These are phyloP conservation scores for Beris chalybata DNA, from an alignment of 2,888 invertebrate species.

Conservation along the genomic window DNA sequence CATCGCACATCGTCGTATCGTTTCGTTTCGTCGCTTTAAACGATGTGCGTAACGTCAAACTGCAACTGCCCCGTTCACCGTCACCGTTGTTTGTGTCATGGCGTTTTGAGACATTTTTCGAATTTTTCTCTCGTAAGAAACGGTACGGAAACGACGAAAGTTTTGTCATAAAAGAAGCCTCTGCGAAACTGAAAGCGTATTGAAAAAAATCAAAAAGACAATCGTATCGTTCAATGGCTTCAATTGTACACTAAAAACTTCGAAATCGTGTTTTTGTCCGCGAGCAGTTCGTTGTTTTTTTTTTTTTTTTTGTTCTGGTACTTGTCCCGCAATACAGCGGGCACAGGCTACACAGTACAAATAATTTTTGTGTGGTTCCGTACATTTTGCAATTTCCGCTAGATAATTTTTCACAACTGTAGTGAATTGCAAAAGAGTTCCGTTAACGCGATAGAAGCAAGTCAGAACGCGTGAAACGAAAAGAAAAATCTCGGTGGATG, in stretches of 20 bases:
- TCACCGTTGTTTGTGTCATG: constrained; percentile 19
- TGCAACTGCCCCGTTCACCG: background rate
- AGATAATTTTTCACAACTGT: no score
- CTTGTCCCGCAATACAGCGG: no score
- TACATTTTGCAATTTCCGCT: no score
- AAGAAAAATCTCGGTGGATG: background rate
- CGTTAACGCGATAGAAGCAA: background rate
- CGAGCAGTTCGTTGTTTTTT: no score
- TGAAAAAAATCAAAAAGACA: background rate
- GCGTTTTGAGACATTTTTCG: constrained; percentile 29
- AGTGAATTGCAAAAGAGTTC: background rate
- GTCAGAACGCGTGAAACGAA: background rate
- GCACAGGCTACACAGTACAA: no score
- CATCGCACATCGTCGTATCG: no score
- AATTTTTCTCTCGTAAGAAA: background rate
- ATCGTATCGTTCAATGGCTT: background rate
- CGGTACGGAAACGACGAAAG: background rate
- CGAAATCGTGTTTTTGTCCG: no score
- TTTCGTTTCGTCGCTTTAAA: no score
- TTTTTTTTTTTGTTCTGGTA: no score
- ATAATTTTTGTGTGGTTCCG: no score
- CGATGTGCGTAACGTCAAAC: constrained; percentile 20
- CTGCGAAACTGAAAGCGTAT: background rate
- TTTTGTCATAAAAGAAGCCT: background rate
- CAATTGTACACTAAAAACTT: no score